Evolutionary conservation across 2,113 vertebrate species (phyloP).

Genomic region (Macroglossus sobrinus): DNA sequence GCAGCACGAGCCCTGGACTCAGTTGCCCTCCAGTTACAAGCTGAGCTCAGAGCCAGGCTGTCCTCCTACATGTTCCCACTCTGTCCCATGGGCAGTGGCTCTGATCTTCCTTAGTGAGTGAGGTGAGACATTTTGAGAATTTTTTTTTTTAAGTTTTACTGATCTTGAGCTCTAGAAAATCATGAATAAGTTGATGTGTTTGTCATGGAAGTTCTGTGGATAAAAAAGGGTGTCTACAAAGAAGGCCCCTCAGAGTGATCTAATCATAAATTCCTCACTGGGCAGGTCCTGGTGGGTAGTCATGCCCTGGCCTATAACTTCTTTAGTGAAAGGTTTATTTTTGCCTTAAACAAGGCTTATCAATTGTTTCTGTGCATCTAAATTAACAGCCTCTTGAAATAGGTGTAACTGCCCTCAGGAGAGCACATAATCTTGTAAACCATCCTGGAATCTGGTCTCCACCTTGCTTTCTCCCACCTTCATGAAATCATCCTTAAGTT

Average conservation of each 20-base stretch:
- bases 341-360: neutral
- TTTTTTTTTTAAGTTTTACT: neutral
- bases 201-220: neutral
- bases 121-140: neutral
- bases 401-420: neutral
- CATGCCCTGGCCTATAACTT: neutral
- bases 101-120: neutral
- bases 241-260: neutral
- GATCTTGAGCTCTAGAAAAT: neutral
- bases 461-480: neutral
- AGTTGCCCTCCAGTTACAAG: no score
- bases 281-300: neutral
- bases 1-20: no score
- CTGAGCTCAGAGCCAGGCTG: neutral
- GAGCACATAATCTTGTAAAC: neutral
- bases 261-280: neutral
- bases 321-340: neutral
- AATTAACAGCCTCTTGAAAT: neutral
- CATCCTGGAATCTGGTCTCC: neutral
- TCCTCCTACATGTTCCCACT: no score
- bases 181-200: neutral
- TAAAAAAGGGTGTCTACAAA: neutral
- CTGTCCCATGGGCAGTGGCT: accelerated
- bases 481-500: neutral
- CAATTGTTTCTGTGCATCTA: neutral